Conservation (phyloP, 2,797 vertebrate species). For the Furcifer pardalis region DNA sequence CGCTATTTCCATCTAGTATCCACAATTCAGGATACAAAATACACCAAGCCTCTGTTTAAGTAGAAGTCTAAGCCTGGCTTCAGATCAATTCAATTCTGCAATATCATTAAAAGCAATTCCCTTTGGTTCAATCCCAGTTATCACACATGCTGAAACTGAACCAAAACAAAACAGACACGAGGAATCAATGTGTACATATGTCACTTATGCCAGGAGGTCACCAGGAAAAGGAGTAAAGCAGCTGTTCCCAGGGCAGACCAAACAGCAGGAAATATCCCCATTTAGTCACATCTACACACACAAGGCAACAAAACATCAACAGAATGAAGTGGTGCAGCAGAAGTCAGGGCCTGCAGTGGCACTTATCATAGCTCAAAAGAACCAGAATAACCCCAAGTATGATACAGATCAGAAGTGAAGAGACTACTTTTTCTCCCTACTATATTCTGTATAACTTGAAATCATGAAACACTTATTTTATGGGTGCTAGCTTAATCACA, state of each 20-base stretch:
- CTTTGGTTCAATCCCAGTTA: too few relatives aligned
- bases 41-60: background rate
- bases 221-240: too few relatives aligned
- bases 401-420: background rate
- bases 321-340: background rate
- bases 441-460: constrained; percentile 29
- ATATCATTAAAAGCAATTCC: too few relatives aligned
- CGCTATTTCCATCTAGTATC: background rate
- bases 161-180: too few relatives aligned
- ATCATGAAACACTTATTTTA: background rate
- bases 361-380: background rate
- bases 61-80: background rate
- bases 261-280: too few relatives aligned
- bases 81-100: background rate
- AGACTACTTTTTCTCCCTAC: background rate
- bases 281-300: background rate
- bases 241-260: too few relatives aligned
- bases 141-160: too few relatives aligned
- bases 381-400: constrained; percentile 1
- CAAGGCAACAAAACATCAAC: background rate
- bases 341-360: background rate
- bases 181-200: too few relatives aligned
- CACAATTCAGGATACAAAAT: background rate
- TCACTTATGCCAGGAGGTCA: too few relatives aligned
- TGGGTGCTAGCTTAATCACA: background rate